Evolutionary conservation across 2,797 vertebrate genomes (phyloP), one percentile per base, ranked within the genome.

Genomic region (Malurus splendens): DNA sequence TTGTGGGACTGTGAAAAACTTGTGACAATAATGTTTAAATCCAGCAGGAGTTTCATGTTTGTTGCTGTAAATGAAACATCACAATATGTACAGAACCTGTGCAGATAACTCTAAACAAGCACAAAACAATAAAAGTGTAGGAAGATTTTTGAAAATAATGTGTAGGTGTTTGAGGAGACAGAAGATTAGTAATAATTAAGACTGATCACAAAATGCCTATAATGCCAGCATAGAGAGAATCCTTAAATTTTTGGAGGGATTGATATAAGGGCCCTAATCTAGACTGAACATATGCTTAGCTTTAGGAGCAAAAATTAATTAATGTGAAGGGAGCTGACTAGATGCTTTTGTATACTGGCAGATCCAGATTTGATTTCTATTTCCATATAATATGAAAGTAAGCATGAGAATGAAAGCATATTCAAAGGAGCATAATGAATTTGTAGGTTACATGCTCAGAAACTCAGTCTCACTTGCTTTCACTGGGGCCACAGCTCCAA

Each of bases 401-500:
- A 84, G 10, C 5, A 4, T 3, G 36, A 57, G 44, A 82, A 42
- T 38, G 4, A 75, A 32, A 36, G 36, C 36, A 38, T 50, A 25
- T 77, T 83, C 9, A 51, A 20, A 66, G 17, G 7, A 39, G 2
- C 13, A 8, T 33, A n/a, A 55, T 6, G 4, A 47, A 47, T 61
- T 76, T 68, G 44, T 39, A 25, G 12, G 28, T 85, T 62, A 44
- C 19, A 2, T 51, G 14, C 28, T 73, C 59, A 61, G 32, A 87
- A 61, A 32, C 22, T 75, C 30, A 61, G 2, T 61, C 5, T 64
- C 4, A 3, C 12, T 77, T 67, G 11, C 25, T 67, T 68, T 76
- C 36, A 20, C 25, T 18, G 20, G 30, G 6, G 20, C 14, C 0
- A 1, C 0, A 3, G 7, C 38, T 75, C 41, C 9, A 68, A 50